Percentiles rank a stretch among this genome's conserved stretches.
These are phyloP conservation scores for Pardalotus punctatus DNA, from an alignment of 2,113 vertebrate species.

Conservation along the genomic window DNA sequence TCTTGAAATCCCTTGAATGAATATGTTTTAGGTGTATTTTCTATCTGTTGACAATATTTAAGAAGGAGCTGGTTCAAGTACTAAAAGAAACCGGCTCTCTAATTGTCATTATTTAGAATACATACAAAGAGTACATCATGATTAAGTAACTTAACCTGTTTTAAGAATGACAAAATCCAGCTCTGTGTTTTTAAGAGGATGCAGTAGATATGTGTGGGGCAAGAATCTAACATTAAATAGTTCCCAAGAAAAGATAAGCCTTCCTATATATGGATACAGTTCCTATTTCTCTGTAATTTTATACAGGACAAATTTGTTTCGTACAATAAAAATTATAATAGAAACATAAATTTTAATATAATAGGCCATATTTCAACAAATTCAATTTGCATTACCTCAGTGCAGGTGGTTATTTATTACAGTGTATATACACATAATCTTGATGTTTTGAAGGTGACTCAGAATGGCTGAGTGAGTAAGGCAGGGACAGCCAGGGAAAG, in stretches of 20 bases:
- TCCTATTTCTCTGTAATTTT: conserved; percentile 57
- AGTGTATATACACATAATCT: conserved; percentile 76
- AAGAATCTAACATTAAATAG: conserved; percentile 30
- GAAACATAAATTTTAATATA: conserved; percentile 84
- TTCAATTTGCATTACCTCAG: conserved; percentile 75
- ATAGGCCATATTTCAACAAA: conserved; percentile 85
- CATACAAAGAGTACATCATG: neutral
- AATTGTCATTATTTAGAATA: neutral
- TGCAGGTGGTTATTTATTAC: conserved; percentile 85
- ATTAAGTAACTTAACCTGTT: neutral
- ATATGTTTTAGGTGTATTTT: neutral
- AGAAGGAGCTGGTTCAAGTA: neutral
- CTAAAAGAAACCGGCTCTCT: neutral
- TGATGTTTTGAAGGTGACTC: conserved; percentile 81
- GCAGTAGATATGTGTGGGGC: neutral
- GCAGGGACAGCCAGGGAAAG: conserved; percentile 65
- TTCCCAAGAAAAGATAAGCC: conserved; percentile 23
- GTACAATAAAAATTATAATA: conserved; percentile 71
- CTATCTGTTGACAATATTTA: neutral
- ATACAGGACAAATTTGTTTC: conserved; percentile 49
- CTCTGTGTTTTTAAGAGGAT: conserved; percentile 21
- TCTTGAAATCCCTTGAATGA: neutral
- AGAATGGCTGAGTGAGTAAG: conserved; percentile 51
- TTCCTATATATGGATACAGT: neutral
- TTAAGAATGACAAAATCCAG: neutral